Base-by-base conservation (phyloP, 2,113 vertebrate species). In the Pagrus major region DNA sequence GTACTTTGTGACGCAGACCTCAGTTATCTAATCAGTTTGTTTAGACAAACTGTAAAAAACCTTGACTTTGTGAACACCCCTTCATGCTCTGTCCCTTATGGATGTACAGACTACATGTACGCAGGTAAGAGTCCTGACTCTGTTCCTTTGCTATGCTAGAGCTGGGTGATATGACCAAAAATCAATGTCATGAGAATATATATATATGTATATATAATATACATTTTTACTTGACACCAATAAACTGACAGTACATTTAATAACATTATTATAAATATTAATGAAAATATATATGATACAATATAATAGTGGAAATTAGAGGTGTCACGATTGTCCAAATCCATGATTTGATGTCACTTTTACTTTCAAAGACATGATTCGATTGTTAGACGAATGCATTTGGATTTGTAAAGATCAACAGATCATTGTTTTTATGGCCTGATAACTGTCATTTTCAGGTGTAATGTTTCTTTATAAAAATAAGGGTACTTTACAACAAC, bases 61-160 rank as follows among this genome's bases (percentile, higher is more conserved):
- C 25, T 33, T 33, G 54, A 46, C 27, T 58, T 56, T 71, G 27
- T 65, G 47, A 64, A 37, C 39, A 65, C n/a, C 6, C 52, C 25
- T 75, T 39, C 14, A 59, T 60, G 37, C 20, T 44, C 27, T 44
- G 16, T 42, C 55, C 49, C 29, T 47, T 58, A 58, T 68, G 18
- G 51, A 71, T 49, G 44, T 55, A 78, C 27, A 66, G 51, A 35
- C 58, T 14, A 9, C 39, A 29, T 27, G 4, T 15, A 59, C 3
- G 31, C 47, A 68, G 65, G 25, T 80, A 71, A 71, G 60, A 59
- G 39, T 58, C 27, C 9, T 20, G 44, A 9, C 23, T 71, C 25
- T 35, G 29, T 33, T 72, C 21, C 49, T 55, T 12, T 29, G 52
- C 25, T 68, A 6, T 39, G 10, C 27, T 14, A 20, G 33, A 69